Base-by-base conservation (phyloP, 2,113 vertebrate species). In the Plecotus auritus region DNA sequence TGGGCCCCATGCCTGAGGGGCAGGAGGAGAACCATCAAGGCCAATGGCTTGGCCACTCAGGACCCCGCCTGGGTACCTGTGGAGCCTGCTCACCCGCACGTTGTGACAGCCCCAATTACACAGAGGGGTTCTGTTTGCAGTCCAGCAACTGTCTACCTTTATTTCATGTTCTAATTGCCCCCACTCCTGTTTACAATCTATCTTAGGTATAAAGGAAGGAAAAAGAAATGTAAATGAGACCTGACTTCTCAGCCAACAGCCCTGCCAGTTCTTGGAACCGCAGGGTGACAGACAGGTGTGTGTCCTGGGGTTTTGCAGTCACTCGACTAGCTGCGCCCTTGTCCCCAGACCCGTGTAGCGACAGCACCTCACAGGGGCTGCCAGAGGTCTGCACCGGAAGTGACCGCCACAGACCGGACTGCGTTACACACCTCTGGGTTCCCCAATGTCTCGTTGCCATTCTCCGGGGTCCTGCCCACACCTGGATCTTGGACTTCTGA, bases 161-260 rank as follows among this genome's bases (percentile, higher is more conserved):
- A 28, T 51, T 42, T 69, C 14, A 17, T 26, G 45, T 88, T 82
- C 40, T 35, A 35, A 28, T 40, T 70, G 81, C 9, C 42, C 20
- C 26, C 2, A 12, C 18, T 73, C 28, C 20, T 12, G 66, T 22
- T 40, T 74, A 18, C 7, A 17, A 47, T 22, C 45, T 35, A 7
- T 49, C 11, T 8, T 35, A 42, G 17, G 20, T 5, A 30, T 32
- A 72, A 74, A 81, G 18, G n/a, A 47, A 72, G 72, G 40, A 61
- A 18, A 6, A 73, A 70, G 72, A 40, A 20, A 74, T 37, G 10
- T 1, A 17, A 42, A 13, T 32, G 35, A 85, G 88, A 28, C n/a
- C 14, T 1, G 0, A 5, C 4, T 2, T 23, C 40, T 4, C 35
- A 7, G 2, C 8, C 14, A 16, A 6, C 70, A 32, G 9, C 2